A percentile compares a stretch with the other conserved stretches of the same genome.
Evolutionary conservation across 2,888 invertebrate species (phyloP).

Genomic region (Dryadula phaetusa): DNA sequence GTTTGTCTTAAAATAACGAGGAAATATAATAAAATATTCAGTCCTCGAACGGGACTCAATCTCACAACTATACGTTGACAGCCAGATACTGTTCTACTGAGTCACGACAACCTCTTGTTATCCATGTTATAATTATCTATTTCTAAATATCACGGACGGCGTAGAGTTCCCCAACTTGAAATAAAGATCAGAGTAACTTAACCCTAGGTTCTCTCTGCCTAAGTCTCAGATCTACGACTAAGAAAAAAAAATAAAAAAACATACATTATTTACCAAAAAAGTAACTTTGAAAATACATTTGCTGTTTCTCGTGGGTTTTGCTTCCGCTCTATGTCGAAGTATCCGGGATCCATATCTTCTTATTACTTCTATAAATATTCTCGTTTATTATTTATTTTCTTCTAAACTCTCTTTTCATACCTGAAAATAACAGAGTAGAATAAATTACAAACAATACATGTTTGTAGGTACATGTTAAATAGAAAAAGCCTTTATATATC

Average conservation of each 20-base stretch:
- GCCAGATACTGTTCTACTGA: too few species aligned
- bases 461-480: background rate
- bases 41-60: too few species aligned
- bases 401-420: background rate
- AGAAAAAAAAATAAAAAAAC: background rate
- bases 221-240: background rate
- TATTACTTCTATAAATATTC: background rate
- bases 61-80: too few species aligned
- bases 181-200: background rate
- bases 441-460: too few species aligned
- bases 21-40: too few species aligned
- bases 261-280: constrained; percentile 85
- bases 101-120: too few species aligned
- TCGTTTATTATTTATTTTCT: background rate
- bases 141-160: too few species aligned
- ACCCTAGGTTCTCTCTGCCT: background rate
- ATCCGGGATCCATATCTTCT: constrained; percentile 77
- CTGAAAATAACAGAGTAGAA: background rate
- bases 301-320: constrained; percentile 87
- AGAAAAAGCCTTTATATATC: background rate
- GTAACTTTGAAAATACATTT: constrained; percentile 85
- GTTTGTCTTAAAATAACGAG: too few species aligned
- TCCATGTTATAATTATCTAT: too few species aligned
- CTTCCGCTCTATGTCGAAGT: constrained; percentile 77
- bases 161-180: too few species aligned